Percentiles rank a stretch among this genome's conserved stretches.
Conservation (phyloP, 2,113 vertebrate species). For the Catagonus wagneri region DNA sequence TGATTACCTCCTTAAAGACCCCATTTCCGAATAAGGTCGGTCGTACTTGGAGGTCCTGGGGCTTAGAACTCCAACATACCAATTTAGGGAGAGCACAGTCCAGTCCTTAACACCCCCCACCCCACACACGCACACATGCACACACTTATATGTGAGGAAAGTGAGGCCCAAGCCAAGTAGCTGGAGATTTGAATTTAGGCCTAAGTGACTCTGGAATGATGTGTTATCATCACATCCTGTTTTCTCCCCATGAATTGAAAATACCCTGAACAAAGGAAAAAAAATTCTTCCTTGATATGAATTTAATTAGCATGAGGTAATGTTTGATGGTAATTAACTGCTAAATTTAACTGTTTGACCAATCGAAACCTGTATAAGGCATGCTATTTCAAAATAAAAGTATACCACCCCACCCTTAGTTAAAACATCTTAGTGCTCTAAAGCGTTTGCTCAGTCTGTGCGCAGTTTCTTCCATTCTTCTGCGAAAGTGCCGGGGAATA, state of each 20-base stretch:
- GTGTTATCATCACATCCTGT: conserved; percentile 34
- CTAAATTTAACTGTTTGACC: conserved; percentile 51
- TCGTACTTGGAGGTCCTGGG: not conserved
- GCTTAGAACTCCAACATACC: not conserved
- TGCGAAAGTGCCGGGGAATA: not conserved
- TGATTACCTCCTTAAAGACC: not conserved
- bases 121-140: too few relatives aligned
- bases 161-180: not conserved
- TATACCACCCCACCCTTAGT: not conserved
- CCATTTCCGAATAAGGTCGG: not conserved
- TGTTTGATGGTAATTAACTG: conserved; percentile 38
- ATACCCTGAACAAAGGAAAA: not conserved
- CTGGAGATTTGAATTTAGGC: not conserved
- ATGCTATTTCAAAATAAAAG: conserved; percentile 20
- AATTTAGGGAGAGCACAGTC: not conserved
- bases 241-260: conserved; percentile 32
- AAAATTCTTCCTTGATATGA: conserved; percentile 35
- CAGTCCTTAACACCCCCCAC: not conserved
- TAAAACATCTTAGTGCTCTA: not conserved
- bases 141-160: not conserved
- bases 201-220: not conserved
- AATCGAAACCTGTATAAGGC: not conserved
- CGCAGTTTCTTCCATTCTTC: not conserved
- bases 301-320: conserved; percentile 16
- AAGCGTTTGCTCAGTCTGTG: not conserved